Base-by-base conservation (phyloP, 2,888 invertebrate genomes). In the Drosophila cognata region DNA sequence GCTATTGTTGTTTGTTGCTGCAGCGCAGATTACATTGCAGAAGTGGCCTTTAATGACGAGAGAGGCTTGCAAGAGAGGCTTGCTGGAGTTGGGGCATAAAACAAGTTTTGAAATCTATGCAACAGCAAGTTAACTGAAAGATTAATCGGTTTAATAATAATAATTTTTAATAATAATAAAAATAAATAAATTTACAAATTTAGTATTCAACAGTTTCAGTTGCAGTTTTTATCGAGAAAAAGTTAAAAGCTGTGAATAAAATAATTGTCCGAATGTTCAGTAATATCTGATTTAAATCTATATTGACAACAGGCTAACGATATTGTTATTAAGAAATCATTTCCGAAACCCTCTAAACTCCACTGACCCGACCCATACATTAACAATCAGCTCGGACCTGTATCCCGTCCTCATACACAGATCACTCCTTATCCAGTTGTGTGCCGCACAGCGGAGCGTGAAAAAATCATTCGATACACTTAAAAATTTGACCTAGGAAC, bases 391-490 rank as follows among this genome's bases (percentile, higher is more conserved):
- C 36, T 25, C 48, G 50, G 25, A 35, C 33, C 57, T 36, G 43
- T 11, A 18, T 33, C 33, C 35, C 25, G 4, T 16, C 11, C 25
- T 13, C 11, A 8, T 13, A 8, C n/a, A 16, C 28, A n/a, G 25
- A 16, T 21, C 29, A n/a, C 48, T 52, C 11, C 21, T 28, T 18
- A 4, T 6, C 21, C 29, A 38, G 28, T 38, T 55, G 21, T 38
- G 18, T 50, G 52, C 50, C 62, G 75, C 56, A 71, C 79, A 79
- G 52, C 87, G 72, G 72, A 84, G 87, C 87, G 79, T 86, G 67
- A 79, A 84, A 82, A 84, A 77, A 57, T 66, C 82, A 86, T 85
- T 85, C 87, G 87, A 84, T 81, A 83, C 81, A 85, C 82, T 75
- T 79, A 76, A 81, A 74, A 79, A 69, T 74, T 71, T 80, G 81